Percentiles rank a stretch among this genome's conserved stretches.
These are phyloP conservation scores for Caradrina clavipalpis DNA, from an alignment of 2,888 invertebrate genomes.

Conservation along the genomic window DNA sequence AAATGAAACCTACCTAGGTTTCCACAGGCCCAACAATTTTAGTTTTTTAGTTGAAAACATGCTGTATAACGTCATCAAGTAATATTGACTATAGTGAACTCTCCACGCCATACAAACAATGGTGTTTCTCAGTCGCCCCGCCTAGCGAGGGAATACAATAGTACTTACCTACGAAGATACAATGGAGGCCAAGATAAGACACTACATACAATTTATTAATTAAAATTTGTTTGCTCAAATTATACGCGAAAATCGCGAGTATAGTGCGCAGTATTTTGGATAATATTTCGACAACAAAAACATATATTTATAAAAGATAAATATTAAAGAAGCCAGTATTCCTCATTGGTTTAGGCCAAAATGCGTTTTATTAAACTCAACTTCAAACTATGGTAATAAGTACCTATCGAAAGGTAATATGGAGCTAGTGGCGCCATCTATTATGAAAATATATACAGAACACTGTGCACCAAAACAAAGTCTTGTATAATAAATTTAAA, in stretches of 20 bases:
- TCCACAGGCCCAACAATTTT: background rate
- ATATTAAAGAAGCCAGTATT: background rate
- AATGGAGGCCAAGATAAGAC: constrained; percentile 68
- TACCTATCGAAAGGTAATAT: background rate
- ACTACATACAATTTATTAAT: constrained; percentile 43
- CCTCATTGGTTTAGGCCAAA: constrained; percentile 14
- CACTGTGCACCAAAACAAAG: constrained; percentile 27
- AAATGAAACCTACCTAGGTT: background rate
- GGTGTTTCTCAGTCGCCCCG: constrained; percentile 77
- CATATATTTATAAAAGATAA: background rate
- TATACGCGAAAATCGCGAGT: constrained; percentile 14
- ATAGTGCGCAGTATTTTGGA: constrained; percentile 19
- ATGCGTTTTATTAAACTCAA: background rate
- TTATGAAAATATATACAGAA: constrained; percentile 13
- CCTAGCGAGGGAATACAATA: constrained; percentile 72
- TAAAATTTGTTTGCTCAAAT: constrained; percentile 33
- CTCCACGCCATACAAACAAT: constrained; percentile 72
- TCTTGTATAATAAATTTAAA: background rate
- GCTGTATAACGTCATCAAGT: background rate
- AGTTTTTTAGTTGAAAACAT: background rate
- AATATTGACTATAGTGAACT: constrained; percentile 66
- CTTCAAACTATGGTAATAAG: background rate
- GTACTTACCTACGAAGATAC: constrained; percentile 65
- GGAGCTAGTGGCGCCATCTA: too few relatives aligned
- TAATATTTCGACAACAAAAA: background rate